Base-by-base conservation (phyloP, 2,797 vertebrate species). In the Pampus argenteus region DNA sequence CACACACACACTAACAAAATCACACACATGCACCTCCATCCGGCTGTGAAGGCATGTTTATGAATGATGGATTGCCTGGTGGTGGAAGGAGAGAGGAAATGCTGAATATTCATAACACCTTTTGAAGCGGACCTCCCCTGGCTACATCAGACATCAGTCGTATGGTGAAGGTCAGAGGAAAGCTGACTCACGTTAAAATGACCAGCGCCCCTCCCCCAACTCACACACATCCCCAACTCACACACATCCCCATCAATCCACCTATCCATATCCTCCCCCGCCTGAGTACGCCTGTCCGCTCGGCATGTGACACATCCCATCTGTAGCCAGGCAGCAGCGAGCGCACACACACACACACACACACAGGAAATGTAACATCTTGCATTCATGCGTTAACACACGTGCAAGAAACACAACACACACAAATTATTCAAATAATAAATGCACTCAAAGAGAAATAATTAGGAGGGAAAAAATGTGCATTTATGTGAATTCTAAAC, bases 151-250 rank as follows among this genome's bases (percentile, higher is more conserved):
- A 86, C 82, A 79, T 69, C 64, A 79, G 74, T 60, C 67, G 71
- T 70, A 62, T 8, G 75, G 49, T 25, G 82, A 88, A 90, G 89
- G 90, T 89, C 87, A 38, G 38, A 71, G 66, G 73, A 86, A 78
- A 45, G 82, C 89, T 90, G 89, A 88, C 61, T 88, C 83, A 82
- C 28, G 55, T 63, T 74, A 85, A 89, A 89, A 67, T 79, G 85
- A 72, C 73, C 74, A 18, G 4, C 8, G 5, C 5, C 29, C 4
- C 63, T 18, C 14, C 15, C 1, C 3, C 6, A 1, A 34, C 31
- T 3, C 38, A 4, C 13, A 15, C n/a, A n/a, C n/a, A n/a, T n/a
- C 9, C 45, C 0, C 1, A 9, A 26, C 13, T 0, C 17, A 15
- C 40, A 14, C 51, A 2, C 28, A 9, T 10, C 23, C 13, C 11